These are phyloP conservation scores for Willowsia nigromaculata DNA, from an alignment of 2,888 invertebrate genomes.

Conservation along the genomic window DNA sequence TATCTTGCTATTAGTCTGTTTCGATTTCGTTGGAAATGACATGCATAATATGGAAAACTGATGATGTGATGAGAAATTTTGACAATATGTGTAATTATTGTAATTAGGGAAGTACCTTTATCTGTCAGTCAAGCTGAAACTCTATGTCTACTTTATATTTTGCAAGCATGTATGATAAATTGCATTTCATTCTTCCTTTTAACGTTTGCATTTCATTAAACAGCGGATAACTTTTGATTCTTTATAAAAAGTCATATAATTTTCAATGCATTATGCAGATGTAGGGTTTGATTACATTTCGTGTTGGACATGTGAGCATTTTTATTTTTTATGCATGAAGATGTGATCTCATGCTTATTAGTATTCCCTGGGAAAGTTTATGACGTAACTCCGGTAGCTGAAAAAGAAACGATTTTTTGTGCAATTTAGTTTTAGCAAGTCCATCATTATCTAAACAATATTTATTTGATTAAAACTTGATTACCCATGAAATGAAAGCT, in stretches of 20 bases:
- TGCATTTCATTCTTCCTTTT: slow-evolving; percentile 1
- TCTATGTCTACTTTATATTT: not conserved
- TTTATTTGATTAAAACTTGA: slow-evolving; percentile 54
- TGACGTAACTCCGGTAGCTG: slow-evolving; percentile 66
- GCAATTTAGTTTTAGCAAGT: not conserved
- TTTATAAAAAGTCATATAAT: not conserved
- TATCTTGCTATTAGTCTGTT: not conserved
- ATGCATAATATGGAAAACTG: not conserved
- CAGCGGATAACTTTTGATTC: not conserved
- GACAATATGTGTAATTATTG: slow-evolving; percentile 11
- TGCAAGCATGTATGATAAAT: not conserved
- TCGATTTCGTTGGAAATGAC: not conserved
- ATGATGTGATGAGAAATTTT: slow-evolving; percentile 23
- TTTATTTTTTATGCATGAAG: slow-evolving; percentile 20
- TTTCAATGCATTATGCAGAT: slow-evolving; percentile 25
- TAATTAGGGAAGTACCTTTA: slow-evolving; percentile 34
- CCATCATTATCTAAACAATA: slow-evolving; percentile 45
- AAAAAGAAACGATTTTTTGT: not conserved
- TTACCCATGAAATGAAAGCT: slow-evolving; percentile 13
- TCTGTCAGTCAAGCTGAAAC: slow-evolving; percentile 19
- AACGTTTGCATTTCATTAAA: not conserved
- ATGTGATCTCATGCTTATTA: not conserved
- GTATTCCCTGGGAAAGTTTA: slow-evolving; percentile 48
- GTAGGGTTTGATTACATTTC: slow-evolving; percentile 3
- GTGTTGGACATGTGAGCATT: not conserved